phyloP scores from a whole-genome alignment of 2,113 vertebrate species.

The Mormoops blainvillei region DNA sequence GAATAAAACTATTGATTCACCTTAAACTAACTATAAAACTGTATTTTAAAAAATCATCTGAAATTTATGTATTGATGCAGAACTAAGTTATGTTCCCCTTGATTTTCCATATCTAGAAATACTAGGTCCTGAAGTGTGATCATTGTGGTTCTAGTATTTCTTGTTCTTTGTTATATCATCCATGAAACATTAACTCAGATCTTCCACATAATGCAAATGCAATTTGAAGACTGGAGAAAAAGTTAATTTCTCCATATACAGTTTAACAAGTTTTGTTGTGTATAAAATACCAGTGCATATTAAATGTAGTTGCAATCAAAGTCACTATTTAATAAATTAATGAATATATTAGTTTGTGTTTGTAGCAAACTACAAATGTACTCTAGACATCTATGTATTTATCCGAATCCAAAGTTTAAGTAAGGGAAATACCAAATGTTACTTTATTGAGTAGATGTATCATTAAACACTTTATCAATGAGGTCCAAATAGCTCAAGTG shows the following conservation, averaged over 20 bases:
- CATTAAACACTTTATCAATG: not conserved
- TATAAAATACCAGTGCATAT: not conserved
- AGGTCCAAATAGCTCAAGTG: not conserved
- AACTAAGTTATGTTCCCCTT: not conserved
- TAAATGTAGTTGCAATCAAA: not conserved
- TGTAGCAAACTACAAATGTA: not conserved
- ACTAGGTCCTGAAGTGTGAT: not conserved
- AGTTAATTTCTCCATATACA: accelerated
- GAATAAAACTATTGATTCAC: not conserved
- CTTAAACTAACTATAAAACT: not conserved
- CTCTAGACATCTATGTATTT: accelerated
- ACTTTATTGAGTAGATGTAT: not conserved
- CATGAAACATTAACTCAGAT: accelerated
- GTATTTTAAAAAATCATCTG: not conserved
- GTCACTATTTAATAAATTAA: accelerated
- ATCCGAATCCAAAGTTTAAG: not conserved
- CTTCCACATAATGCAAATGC: not conserved
- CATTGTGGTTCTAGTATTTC: not conserved
- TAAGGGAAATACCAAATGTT: not conserved
- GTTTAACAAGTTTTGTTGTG: not conserved
- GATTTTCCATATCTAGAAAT: not conserved
- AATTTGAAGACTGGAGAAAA: not conserved
- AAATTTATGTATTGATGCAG: not conserved
- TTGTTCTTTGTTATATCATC: not conserved
- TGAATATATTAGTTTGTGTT: accelerated